Evolutionary conservation across 2,113 vertebrate genomes (phyloP), one percentile per base, ranked within the genome.

Genomic region (Silurus asotus): DNA sequence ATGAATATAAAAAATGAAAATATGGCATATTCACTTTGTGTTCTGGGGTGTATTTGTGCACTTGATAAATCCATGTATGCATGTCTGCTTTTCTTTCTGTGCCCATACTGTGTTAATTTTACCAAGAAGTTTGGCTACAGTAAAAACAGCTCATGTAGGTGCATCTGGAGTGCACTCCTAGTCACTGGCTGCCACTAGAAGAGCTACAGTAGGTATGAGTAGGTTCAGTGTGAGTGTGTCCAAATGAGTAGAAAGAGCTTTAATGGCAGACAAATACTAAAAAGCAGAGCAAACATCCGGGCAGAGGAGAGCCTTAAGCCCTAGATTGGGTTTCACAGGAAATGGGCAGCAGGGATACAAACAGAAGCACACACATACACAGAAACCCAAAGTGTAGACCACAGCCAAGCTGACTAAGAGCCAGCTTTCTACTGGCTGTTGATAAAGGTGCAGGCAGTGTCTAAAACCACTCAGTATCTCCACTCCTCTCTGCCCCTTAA

Each of bases 261-360:
- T 79, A 90, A 86, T 87, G 61, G 79, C 58, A 87, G 83, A 64
- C 45, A 81, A 48, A 75, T 80, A 79, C 51, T 53, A 83, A 20
- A 78, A 64, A 20, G 28, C 53, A 58, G n/a, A 86, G 91, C 92
- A 93, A 92, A 95, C 92, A 95, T 94, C 93, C 94, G 93, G 93
- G 93, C 93, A 83, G 74, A 93, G 90, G 94, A 93, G 92, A 96
- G 94, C 93, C 91, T 91, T 95, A 96, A 96, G 96, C 93, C 93
- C 92, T 92, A 94, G 95, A 93, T 94, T 94, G 93, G 93, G 92
- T 95, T 96, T 95, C 94, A 92, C 91, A 94, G 94, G 94, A 96
- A 96, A 95, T 90, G 93, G 94, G 91, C 93, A 94, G 91, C 90
- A 94, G 91, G 83, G 75, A 83, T 81, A 88, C 78, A 87, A 79